Evolutionary conservation across 1,140 invertebrate species (phyloP).

Genomic region (Camponotus floridanus): DNA sequence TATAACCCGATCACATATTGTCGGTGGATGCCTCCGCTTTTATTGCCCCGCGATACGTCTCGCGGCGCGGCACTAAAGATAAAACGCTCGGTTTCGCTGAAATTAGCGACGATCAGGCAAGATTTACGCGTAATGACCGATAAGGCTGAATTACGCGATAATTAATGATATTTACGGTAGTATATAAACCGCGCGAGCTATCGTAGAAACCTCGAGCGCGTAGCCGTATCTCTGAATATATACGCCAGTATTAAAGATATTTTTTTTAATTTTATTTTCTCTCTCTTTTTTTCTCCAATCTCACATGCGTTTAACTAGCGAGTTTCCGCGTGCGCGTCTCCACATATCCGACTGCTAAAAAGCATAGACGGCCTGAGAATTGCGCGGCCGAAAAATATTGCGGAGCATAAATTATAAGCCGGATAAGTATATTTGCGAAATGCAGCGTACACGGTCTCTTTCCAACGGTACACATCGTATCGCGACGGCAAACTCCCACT

Average conservation of each 20-base stretch:
- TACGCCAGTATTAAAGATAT: conserved; percentile 35
- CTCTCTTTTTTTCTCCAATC: conserved; percentile 16
- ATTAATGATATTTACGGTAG: conserved; percentile 48
- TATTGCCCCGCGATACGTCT: conserved; percentile 1
- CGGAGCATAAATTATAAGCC: conserved; percentile 54
- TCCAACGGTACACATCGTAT: conserved; percentile 9
- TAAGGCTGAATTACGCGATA: conserved; percentile 29
- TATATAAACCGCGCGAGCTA: conserved; percentile 13
- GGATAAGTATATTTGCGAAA: conserved; percentile 56
- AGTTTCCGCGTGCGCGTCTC: conserved; percentile 17
- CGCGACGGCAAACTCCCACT: conserved; percentile 15
- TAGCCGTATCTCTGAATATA: conserved; percentile 32
- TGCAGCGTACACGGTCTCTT: conserved; percentile 31
- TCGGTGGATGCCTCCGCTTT: background rate
- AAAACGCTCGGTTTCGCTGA: background rate
- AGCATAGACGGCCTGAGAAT: conserved; percentile 34
- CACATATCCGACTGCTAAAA: conserved; percentile 46
- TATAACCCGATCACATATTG: background rate
- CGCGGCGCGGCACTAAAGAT: background rate
- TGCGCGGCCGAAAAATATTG: conserved; percentile 55
- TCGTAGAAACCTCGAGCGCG: background rate
- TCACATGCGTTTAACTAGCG: conserved; percentile 20
- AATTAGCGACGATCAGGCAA: background rate
- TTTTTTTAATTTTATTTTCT: conserved; percentile 10
- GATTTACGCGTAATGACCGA: conserved; percentile 22